Evolutionary conservation across 2,888 invertebrate species (phyloP).

Genomic region (Macrosoma leucophasiata): DNA sequence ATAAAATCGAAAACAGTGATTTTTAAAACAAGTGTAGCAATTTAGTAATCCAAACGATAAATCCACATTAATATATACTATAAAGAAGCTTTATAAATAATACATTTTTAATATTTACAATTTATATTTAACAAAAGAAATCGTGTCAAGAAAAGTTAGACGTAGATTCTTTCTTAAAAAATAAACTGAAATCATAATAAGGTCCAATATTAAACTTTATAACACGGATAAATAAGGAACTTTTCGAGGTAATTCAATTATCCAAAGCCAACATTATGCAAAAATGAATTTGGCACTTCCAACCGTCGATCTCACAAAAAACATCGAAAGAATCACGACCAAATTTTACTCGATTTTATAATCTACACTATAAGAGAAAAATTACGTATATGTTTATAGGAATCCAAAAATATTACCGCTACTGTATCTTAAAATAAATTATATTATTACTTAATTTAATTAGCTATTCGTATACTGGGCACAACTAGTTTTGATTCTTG

Average conservation of each 20-base stretch:
- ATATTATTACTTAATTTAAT: slow-evolving; percentile 62
- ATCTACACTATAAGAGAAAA: slow-evolving; percentile 51
- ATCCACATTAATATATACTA: slow-evolving; percentile 20
- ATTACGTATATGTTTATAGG: slow-evolving; percentile 75
- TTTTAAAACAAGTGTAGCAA: slow-evolving; percentile 52
- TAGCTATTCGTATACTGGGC: slow-evolving; percentile 76
- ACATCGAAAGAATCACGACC: slow-evolving; percentile 60
- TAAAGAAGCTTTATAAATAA: slow-evolving; percentile 34
- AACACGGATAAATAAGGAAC: slow-evolving; percentile 41
- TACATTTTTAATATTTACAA: slow-evolving; percentile 54
- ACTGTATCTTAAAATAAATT: slow-evolving; percentile 75
- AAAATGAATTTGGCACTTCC: slow-evolving; percentile 66
- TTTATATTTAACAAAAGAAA: slow-evolving; percentile 49
- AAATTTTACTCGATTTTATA: slow-evolving; percentile 41
- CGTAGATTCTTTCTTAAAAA: slow-evolving; percentile 50
- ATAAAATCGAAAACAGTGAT: slow-evolving; percentile 38
- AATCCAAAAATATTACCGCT: slow-evolving; percentile 75
- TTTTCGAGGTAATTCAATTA: slow-evolving; percentile 48
- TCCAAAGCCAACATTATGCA: slow-evolving; percentile 30
- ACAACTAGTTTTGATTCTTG: slow-evolving; percentile 75
- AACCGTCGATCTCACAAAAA: slow-evolving; percentile 35
- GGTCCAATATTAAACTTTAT: slow-evolving; percentile 26
- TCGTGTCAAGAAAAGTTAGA: slow-evolving; percentile 42
- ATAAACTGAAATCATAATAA: slow-evolving; percentile 20
- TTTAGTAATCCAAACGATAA: slow-evolving; percentile 35